Base-by-base conservation (phyloP, 1,140 invertebrate genomes). In the Brachionus asplanchnoidis region DNA sequence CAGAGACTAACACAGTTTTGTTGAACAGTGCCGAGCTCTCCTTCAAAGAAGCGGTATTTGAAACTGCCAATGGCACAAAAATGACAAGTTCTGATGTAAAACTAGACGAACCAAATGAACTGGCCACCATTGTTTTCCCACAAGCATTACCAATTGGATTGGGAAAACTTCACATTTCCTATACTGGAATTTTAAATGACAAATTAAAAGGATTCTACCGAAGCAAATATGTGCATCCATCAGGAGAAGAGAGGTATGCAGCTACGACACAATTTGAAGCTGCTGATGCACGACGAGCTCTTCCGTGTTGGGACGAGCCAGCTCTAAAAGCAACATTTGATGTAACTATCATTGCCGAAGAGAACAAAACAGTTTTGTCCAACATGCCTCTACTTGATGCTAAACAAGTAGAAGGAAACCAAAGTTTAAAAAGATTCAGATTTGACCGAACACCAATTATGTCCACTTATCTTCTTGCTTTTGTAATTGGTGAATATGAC, bases 271-370 rank as follows among this genome's bases (percentile, higher is more conserved):
- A 98, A 89, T 97, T 97, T 89, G 90, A 91, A 88, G 90, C 96
- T 0, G 96, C 95, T 28, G 95, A 97, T 92, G 96, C 96, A 17
- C 91, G 96, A 79, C 91, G 94, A 86, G 96, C 95, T 88, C 98
- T 99, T 88, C 96, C 97, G 8, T 98, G 96, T 89, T 98, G 95
- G 95, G 97, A 98, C 90, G 97, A 98, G 89, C 97, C 97, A 46
- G 94, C 95, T 11, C 92, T 95, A 8, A 99, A 98, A 90, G 94
- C 96, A 5, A 96, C 95, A 2, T 99, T 98, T 91, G 94, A 96
- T 88, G 94, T 99, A 68, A 93, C 93, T 0, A 89, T 98, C 4
- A 92, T 93, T 86, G 94, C 95, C 83, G 94, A 94, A 3, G 88
- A 90, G 78, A 88, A 91, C 83, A 87, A 86, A 84, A 93, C 95